Conservation (phyloP, 2,797 vertebrate species). For the Gymnoscopelus microlampas region DNA sequence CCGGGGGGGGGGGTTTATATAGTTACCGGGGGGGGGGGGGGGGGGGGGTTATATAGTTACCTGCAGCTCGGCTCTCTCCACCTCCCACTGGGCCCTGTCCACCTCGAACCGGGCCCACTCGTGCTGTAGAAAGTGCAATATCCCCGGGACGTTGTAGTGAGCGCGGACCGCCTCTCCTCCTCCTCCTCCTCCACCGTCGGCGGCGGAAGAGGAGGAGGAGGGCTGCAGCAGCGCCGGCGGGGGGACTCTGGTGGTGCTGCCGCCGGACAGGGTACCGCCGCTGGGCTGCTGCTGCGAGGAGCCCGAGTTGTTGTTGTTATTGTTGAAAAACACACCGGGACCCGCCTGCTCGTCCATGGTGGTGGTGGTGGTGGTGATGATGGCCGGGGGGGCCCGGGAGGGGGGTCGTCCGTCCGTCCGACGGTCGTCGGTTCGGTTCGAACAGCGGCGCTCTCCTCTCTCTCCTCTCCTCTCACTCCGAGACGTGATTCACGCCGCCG, state of each 20-base stretch:
- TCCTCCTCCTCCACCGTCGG: too few species aligned
- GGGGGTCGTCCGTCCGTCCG: neutral
- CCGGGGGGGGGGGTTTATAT: too few species aligned
- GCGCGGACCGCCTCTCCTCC: slow-evolving; percentile 83
- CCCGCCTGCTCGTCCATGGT: slow-evolving; percentile 92
- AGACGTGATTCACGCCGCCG: too few species aligned
- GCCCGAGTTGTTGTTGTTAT: slow-evolving; percentile 82
- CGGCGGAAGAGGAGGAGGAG: too few species aligned
- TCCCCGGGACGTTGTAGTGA: slow-evolving; percentile 93
- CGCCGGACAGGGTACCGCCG: slow-evolving; percentile 61
- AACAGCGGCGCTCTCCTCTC: slow-evolving; percentile 28
- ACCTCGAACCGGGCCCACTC: slow-evolving; percentile 97
- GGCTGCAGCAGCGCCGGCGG: too few species aligned
- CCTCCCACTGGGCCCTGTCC: slow-evolving; percentile 92
- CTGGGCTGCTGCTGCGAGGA: slow-evolving; percentile 74
- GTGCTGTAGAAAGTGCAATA: slow-evolving; percentile 95
- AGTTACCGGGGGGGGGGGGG: too few species aligned
- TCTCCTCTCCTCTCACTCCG: neutral
- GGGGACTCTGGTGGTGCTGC: slow-evolving; percentile 14
- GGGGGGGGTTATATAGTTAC: slow-evolving; percentile 71
- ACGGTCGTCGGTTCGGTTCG: slow-evolving; percentile 31
- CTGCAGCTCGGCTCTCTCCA: slow-evolving; percentile 94
- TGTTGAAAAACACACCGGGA: slow-evolving; percentile 92
- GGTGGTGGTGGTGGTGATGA: slow-evolving; percentile 39
- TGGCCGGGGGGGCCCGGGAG: slow-evolving; percentile 69